These are phyloP conservation scores for Stichodactyla helianthus DNA, from an alignment of 64 coral and sea anemone species.

Conservation along the genomic window DNA sequence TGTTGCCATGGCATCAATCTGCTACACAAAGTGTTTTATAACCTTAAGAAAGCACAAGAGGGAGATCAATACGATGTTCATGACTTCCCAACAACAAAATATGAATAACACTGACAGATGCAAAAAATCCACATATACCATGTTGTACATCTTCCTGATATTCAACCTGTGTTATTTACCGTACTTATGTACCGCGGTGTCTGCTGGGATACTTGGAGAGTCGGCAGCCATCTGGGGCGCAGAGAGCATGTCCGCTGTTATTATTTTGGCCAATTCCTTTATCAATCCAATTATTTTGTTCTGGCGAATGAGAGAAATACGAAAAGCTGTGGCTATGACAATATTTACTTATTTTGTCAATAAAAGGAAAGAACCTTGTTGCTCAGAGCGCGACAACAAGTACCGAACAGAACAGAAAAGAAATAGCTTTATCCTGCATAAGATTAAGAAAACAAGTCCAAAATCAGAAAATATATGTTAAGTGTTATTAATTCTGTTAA, in stretches of 20 bases:
- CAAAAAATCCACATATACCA: constrained; percentile 20
- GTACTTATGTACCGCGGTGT: constrained; percentile 21
- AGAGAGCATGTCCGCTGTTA: constrained; percentile 4
- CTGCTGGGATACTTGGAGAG: constrained; percentile 1
- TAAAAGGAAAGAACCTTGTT: no score
- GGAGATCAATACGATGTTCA: background rate
- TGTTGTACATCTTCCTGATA: constrained; percentile 27
- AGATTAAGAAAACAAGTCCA: no score
- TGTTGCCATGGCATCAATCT: background rate
- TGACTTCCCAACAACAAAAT: background rate
- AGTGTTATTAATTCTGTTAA: no score
- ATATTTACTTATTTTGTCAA: background rate
- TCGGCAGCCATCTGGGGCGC: constrained; percentile 14
- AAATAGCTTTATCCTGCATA: no score
- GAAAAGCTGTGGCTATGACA: constrained; percentile 11
- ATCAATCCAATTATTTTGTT: constrained; percentile 19
- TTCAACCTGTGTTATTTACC: constrained; percentile 38
- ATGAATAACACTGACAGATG: background rate
- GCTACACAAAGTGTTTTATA: background rate
- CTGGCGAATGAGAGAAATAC: constrained; percentile 20
- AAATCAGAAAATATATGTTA: no score
- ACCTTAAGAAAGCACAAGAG: background rate
- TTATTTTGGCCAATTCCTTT: constrained; percentile 1
- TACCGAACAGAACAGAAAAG: no score
- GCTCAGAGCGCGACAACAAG: no score